phyloP scores from a whole-genome alignment of 2,888 invertebrate genomes.

The Pseudococcus viburni region DNA sequence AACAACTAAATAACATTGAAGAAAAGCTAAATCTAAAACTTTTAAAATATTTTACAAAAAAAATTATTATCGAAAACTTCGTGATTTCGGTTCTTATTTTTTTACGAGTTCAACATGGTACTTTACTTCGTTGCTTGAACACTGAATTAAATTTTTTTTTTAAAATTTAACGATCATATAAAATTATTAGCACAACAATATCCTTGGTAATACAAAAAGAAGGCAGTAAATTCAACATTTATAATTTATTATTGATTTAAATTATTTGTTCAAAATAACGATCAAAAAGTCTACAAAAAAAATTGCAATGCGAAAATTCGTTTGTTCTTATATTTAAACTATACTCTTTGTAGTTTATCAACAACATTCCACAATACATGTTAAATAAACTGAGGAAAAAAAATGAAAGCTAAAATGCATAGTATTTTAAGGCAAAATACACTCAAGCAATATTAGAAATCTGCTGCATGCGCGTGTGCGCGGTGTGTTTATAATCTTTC shows the following conservation, averaged over 20 bases:
- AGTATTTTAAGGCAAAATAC: conserved; percentile 52
- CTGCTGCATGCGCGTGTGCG: too few species aligned
- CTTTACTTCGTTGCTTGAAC: conserved; percentile 29
- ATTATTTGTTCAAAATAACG: conserved; percentile 37
- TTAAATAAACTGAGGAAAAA: conserved; percentile 48
- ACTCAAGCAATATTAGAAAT: conserved; percentile 32
- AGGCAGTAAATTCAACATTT: conserved; percentile 38
- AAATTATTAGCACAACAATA: conserved; percentile 29
- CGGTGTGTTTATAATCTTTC: conserved; percentile 70
- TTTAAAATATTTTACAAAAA: conserved; percentile 47
- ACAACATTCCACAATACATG: conserved; percentile 46
- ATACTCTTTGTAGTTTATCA: conserved; percentile 11
- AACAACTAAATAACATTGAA: conserved; percentile 52
- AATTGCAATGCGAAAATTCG: conserved; percentile 51
- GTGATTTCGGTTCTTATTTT: conserved; percentile 4
- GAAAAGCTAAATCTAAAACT: conserved; percentile 46
- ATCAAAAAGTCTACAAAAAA: conserved; percentile 40
- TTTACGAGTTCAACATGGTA: neutral
- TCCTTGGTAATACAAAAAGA: conserved; percentile 38
- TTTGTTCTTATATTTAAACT: conserved; percentile 58
- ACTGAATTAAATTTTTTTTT: conserved; percentile 8
- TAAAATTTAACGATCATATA: conserved; percentile 3
- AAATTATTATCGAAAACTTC: conserved; percentile 7
- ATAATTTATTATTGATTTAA: conserved; percentile 27
- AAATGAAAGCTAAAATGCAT: conserved; percentile 65